Evolutionary conservation across 2,113 vertebrate genomes (phyloP).

Genomic region (Sylvilagus bachmani): DNA sequence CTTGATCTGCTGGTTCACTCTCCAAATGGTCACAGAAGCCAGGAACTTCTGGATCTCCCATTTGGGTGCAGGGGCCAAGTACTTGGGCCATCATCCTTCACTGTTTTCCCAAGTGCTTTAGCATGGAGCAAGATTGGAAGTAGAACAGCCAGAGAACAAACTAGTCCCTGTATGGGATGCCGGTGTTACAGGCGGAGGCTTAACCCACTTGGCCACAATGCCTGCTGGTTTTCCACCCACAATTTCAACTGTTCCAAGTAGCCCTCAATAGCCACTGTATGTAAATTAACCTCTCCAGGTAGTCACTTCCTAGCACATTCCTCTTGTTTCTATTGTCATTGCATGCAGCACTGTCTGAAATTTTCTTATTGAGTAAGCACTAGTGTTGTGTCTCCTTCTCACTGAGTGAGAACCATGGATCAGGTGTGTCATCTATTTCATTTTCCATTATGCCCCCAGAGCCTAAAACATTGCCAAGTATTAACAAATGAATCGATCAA

Average conservation of each 20-base stretch:
- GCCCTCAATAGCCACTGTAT: background rate
- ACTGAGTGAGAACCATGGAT: background rate
- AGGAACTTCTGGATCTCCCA: too few relatives aligned
- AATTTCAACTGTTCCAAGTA: slow-evolving; percentile 39
- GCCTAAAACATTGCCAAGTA: background rate
- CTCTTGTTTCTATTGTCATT: slow-evolving; percentile 28
- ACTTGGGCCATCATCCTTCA: too few relatives aligned
- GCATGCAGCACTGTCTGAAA: background rate
- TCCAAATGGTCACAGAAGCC: too few relatives aligned
- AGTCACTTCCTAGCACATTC: slow-evolving; percentile 1
- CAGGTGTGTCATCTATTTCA: slow-evolving; percentile 3
- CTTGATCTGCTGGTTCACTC: too few relatives aligned
- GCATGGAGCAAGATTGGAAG: too few relatives aligned
- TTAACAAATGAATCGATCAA: slow-evolving; percentile 39
- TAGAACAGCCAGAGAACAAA: too few relatives aligned
- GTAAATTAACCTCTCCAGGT: slow-evolving; percentile 14
- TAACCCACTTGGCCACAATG: too few relatives aligned
- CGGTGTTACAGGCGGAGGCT: too few relatives aligned
- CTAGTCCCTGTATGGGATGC: too few relatives aligned
- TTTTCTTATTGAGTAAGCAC: background rate
- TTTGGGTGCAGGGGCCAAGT: too few relatives aligned
- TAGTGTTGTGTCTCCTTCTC: background rate
- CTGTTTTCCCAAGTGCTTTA: too few relatives aligned
- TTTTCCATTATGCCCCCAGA: background rate
- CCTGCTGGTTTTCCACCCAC: background rate